Conservation (phyloP, 2,797 vertebrate genomes). For the Sparus aurata region DNA sequence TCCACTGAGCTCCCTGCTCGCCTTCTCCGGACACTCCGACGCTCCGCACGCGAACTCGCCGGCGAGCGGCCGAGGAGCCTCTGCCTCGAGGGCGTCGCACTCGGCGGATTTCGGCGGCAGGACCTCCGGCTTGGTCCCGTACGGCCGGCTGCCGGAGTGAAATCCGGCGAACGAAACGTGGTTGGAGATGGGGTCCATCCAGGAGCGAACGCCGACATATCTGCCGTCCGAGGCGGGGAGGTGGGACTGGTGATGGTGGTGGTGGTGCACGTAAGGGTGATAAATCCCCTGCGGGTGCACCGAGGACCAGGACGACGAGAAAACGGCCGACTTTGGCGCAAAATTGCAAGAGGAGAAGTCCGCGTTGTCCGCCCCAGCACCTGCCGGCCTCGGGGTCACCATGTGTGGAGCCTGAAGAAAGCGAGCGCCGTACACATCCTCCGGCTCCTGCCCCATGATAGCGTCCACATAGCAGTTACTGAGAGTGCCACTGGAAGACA, state of each 20-base stretch:
- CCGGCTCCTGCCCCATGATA: slow-evolving; percentile 94
- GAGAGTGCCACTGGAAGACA: slow-evolving; percentile 97
- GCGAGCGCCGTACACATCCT: slow-evolving; percentile 93
- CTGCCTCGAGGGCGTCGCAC: slow-evolving; percentile 86
- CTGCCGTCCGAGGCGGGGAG: slow-evolving; percentile 91
- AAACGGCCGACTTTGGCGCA: slow-evolving; percentile 94
- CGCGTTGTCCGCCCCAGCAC: slow-evolving; percentile 88
- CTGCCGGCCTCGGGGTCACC: slow-evolving; percentile 93
- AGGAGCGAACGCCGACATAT: slow-evolving; percentile 93
- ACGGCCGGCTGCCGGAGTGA: slow-evolving; percentile 86
- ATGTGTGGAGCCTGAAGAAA: slow-evolving; percentile 91
- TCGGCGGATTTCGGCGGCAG: slow-evolving; percentile 78
- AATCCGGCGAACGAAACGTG: slow-evolving; percentile 89
- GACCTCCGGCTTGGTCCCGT: slow-evolving; percentile 92
- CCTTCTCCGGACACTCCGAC: slow-evolving; percentile 84
- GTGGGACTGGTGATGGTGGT: slow-evolving; percentile 91
- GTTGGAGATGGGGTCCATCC: slow-evolving; percentile 94
- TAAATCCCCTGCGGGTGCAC: slow-evolving; percentile 95
- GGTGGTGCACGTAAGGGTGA: slow-evolving; percentile 92
- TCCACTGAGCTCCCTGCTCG: slow-evolving; percentile 87
- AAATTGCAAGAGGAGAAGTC: slow-evolving; percentile 98
- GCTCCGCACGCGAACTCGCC: slow-evolving; percentile 88
- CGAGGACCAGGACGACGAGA: slow-evolving; percentile 93
- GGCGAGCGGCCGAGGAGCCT: slow-evolving; percentile 82
- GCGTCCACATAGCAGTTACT: slow-evolving; percentile 98